Evolutionary conservation across 1,140 invertebrate genomes (phyloP).

Genomic region (Tetramorium parvispinum): DNA sequence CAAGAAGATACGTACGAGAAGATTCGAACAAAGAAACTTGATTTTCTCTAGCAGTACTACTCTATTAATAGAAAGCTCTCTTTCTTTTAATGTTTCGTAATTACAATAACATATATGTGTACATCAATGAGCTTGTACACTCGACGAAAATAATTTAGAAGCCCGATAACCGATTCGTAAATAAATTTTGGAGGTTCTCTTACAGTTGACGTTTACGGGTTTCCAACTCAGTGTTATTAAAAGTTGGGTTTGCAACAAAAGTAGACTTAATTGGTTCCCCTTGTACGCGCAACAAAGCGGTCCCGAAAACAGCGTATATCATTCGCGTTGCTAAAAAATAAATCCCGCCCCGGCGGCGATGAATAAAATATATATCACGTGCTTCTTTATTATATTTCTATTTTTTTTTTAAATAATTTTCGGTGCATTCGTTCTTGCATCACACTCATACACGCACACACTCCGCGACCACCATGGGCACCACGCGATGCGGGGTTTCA

Average conservation of each 20-base stretch:
- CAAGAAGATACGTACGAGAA: background rate
- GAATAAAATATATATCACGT: background rate
- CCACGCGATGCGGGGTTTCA: constrained; percentile 77
- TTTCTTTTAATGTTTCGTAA: background rate
- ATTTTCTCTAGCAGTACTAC: background rate
- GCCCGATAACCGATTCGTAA: background rate
- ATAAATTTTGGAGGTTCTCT: background rate
- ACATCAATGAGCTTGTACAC: background rate
- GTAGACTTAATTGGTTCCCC: constrained; percentile 28
- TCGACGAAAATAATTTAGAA: background rate
- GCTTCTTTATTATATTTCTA: background rate
- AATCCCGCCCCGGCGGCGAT: background rate
- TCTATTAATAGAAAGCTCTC: background rate
- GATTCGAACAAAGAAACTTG: background rate
- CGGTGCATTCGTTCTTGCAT: constrained; percentile 72
- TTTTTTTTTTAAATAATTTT: constrained; percentile 60
- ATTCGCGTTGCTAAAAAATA: constrained; percentile 26
- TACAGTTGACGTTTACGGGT: background rate
- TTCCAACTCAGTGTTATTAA: constrained; percentile 1
- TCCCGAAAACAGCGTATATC: background rate
- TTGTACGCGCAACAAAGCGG: background rate
- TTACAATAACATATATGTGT: background rate
- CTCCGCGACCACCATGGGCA: constrained; percentile 45
- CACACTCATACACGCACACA: background rate
- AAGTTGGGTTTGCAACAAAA: background rate